phyloP scores from a whole-genome alignment of 2,888 invertebrate genomes.

The Trissonchulus latispiculum region DNA sequence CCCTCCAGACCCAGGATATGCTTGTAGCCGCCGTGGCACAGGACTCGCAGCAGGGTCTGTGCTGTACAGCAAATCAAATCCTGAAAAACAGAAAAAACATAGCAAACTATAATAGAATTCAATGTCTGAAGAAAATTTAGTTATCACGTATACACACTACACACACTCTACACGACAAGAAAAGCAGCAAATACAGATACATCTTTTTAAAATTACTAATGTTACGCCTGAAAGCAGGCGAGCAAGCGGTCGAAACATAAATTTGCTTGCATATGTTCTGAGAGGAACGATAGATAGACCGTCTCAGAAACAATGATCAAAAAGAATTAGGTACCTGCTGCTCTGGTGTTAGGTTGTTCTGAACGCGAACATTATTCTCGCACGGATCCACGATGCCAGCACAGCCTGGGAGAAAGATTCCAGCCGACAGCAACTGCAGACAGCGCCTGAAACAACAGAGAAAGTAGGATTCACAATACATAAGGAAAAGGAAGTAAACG shows the following conservation, averaged over 20 bases:
- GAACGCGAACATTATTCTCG: constrained; percentile 75
- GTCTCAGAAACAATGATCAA: background rate
- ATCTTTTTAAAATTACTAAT: background rate
- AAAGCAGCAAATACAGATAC: background rate
- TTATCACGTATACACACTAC: background rate
- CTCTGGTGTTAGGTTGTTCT: constrained; percentile 76
- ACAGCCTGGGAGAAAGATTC: constrained; percentile 83
- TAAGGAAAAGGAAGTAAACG: no score
- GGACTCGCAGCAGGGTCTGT: constrained; percentile 77
- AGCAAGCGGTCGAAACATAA: background rate
- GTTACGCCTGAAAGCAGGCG: background rate
- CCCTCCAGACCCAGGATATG: constrained; percentile 63
- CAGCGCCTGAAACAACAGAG: constrained; percentile 71
- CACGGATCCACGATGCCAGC: constrained; percentile 64
- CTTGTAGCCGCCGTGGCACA: constrained; percentile 84
- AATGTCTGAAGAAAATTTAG: background rate
- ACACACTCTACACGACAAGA: background rate
- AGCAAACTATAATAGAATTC: constrained; percentile 11
- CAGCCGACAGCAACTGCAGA: constrained; percentile 79
- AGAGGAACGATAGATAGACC: background rate
- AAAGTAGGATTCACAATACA: constrained; percentile 22
- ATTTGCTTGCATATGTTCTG: background rate
- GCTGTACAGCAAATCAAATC: constrained; percentile 86
- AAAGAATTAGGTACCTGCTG: constrained; percentile 54
- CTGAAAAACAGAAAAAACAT: constrained; percentile 49